Percentiles rank a stretch among this genome's conserved stretches.
These are phyloP conservation scores for Andrena minutula DNA, from an alignment of 2,888 invertebrate genomes.

Conservation along the genomic window DNA sequence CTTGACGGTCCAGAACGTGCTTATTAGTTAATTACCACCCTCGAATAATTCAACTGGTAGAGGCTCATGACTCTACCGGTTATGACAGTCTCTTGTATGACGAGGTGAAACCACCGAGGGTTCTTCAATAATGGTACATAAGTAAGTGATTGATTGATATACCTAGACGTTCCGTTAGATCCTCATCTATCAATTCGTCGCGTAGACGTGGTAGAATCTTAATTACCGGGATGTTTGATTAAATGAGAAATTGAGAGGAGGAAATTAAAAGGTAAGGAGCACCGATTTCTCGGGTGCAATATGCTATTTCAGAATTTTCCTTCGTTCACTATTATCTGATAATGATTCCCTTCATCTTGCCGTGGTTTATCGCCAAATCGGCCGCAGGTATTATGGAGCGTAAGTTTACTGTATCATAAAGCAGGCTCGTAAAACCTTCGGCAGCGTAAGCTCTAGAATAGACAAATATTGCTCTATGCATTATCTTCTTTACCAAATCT, in stretches of 20 bases:
- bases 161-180: conserved; percentile 18
- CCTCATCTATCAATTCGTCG: background rate
- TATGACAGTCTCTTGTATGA: conserved; percentile 29
- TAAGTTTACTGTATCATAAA: conserved; percentile 44
- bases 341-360: conserved; percentile 24
- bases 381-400: conserved; percentile 31
- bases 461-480: conserved; percentile 37
- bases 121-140: conserved; percentile 34
- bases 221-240: background rate
- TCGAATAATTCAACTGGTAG: conserved; percentile 63
- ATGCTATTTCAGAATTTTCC: background rate
- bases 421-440: conserved; percentile 32
- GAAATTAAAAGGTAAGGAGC: background rate
- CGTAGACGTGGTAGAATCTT: background rate
- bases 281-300: background rate
- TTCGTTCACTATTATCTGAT: conserved; percentile 17
- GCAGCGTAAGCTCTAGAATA: conserved; percentile 17
- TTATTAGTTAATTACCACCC: conserved; percentile 72
- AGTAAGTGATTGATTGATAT: conserved; percentile 43
- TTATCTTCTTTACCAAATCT: conserved; percentile 30
- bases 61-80: conserved; percentile 31
- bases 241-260: background rate
- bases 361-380: conserved; percentile 49
- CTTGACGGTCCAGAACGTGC: conserved; percentile 42
- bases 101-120: conserved; percentile 43